These are phyloP conservation scores for Plumapathes pennacea DNA, from an alignment of 92 coral and sea anemone species.

Conservation along the genomic window DNA sequence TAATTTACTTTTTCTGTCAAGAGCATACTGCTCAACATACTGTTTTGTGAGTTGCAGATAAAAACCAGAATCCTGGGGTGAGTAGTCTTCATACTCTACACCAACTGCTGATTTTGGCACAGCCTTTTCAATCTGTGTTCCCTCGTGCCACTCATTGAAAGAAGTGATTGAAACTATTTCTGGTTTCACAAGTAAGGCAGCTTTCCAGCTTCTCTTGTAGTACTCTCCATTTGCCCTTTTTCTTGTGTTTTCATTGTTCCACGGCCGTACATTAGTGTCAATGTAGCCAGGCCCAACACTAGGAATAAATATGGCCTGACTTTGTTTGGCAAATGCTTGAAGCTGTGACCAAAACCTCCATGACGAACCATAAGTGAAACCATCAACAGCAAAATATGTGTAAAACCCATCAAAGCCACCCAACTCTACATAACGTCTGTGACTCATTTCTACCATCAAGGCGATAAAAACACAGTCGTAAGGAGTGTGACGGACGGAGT, in stretches of 20 bases:
- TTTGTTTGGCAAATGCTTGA: constrained; percentile 67
- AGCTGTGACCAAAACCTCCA: constrained; percentile 86
- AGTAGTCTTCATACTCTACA: constrained; percentile 60
- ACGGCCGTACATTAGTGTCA: constrained; percentile 84
- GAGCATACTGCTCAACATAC: constrained; percentile 56
- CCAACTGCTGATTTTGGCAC: constrained; percentile 76
- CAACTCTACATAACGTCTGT: constrained; percentile 59
- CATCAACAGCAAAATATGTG: constrained; percentile 92
- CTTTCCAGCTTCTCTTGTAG: constrained; percentile 82
- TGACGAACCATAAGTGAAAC: constrained; percentile 86
- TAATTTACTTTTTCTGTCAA: too few relatives aligned
- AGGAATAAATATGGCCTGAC: constrained; percentile 80
- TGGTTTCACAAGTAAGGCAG: constrained; percentile 79
- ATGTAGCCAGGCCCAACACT: constrained; percentile 98
- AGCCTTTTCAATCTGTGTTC: constrained; percentile 96
- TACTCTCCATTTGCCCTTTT: constrained; percentile 73
- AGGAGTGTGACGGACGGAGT: constrained; percentile 78
- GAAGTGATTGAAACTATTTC: constrained; percentile 86
- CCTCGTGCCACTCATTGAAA: constrained; percentile 99
- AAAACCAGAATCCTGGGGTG: constrained; percentile 68
- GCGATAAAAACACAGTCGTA: constrained; percentile 94
- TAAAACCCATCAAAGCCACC: constrained; percentile 98
- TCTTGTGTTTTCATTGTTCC: constrained; percentile 83
- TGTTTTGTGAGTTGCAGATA: constrained; percentile 74
- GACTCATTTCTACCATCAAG: constrained; percentile 73